These are phyloP conservation scores for Thamnophis sirtalis DNA, from an alignment of 2,113 vertebrate genomes.

Conservation along the genomic window DNA sequence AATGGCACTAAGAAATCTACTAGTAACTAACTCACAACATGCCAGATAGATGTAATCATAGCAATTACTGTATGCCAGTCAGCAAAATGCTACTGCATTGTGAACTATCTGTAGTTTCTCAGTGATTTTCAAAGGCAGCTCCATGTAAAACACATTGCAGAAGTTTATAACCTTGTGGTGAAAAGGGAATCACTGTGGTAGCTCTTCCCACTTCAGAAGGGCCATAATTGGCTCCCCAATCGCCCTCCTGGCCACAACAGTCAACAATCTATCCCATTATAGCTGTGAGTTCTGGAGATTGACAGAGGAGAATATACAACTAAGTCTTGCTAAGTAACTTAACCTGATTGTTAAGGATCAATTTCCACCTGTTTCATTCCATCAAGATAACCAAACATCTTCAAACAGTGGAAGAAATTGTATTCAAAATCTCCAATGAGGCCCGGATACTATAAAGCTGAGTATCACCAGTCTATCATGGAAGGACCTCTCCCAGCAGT, in stretches of 20 bases:
- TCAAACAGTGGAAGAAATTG: not conserved
- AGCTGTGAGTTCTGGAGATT: not conserved
- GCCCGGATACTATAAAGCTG: not conserved
- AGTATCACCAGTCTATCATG: not conserved
- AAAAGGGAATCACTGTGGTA: not conserved
- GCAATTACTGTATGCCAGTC: not conserved
- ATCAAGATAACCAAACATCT: not conserved
- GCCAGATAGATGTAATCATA: not conserved
- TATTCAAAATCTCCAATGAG: not conserved
- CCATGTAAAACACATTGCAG: not conserved
- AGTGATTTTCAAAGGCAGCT: not conserved
- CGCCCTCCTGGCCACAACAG: not conserved
- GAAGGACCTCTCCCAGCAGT: not conserved
- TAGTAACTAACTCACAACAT: not conserved
- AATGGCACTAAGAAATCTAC: not conserved
- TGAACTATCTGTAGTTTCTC: not conserved
- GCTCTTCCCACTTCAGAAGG: not conserved
- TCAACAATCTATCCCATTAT: not conserved
- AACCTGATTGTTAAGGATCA: not conserved
- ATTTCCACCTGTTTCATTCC: not conserved
- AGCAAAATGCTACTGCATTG: not conserved
- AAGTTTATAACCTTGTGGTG: not conserved
- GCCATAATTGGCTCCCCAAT: not conserved
- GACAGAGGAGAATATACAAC: not conserved
- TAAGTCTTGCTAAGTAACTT: not conserved